Conservation (phyloP, 2,797 vertebrate species). For the Lemur catta region DNA sequence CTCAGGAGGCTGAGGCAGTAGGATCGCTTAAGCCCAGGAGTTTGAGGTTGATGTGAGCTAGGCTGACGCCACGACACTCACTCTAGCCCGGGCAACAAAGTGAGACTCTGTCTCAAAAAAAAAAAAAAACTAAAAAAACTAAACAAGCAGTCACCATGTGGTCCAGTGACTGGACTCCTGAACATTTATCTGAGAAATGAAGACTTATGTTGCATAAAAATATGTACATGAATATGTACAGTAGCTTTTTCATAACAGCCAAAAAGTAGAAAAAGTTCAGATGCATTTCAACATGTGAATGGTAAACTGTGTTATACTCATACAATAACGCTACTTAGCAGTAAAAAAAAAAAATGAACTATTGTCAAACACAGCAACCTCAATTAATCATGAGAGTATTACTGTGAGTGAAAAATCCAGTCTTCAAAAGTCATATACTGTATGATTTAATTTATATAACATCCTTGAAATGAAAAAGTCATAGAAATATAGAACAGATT, state of each 20-base stretch:
- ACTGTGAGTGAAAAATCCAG: neutral
- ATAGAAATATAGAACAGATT: neutral
- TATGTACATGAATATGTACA: neutral
- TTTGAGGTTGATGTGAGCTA: too few species aligned
- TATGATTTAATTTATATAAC: neutral
- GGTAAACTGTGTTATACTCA: neutral
- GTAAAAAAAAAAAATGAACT: neutral
- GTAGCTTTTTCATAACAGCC: neutral
- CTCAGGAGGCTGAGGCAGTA: too few species aligned
- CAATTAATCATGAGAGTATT: neutral
- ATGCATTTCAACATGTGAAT: neutral
- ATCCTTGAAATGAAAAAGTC: neutral
- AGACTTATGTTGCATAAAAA: neutral
- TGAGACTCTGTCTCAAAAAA: too few species aligned
- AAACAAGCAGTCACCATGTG: neutral
- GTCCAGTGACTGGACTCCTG: neutral
- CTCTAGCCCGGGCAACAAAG: too few species aligned
- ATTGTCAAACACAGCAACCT: neutral
- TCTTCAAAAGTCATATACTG: neutral
- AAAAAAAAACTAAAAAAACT: neutral
- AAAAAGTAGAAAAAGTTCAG: neutral
- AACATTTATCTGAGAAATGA: neutral
- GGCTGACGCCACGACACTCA: too few species aligned
- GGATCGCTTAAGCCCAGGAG: too few species aligned
- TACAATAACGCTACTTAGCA: neutral